These are phyloP conservation scores for Neosilurus hyrtlii DNA, from an alignment of 2,797 vertebrate species.

Conservation along the genomic window DNA sequence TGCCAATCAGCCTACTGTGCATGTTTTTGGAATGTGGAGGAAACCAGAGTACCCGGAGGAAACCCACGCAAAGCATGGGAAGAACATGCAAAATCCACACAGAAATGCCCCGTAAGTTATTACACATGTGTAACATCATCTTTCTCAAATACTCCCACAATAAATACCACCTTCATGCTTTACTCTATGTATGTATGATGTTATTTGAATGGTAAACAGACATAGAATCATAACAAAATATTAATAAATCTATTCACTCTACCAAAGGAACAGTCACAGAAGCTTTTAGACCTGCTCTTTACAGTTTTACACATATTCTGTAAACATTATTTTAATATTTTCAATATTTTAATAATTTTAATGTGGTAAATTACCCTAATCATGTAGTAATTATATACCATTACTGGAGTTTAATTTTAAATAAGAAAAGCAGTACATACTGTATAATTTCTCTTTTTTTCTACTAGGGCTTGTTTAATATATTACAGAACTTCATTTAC, in stretches of 20 bases:
- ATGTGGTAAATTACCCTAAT: conserved; percentile 17
- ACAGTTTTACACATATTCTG: background rate
- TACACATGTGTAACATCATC: no score
- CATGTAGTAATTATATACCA: conserved; percentile 23
- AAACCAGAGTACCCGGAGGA: no score
- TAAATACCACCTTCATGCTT: no score
- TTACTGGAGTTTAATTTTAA: conserved; percentile 15
- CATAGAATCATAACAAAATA: no score
- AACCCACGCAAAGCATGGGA: no score
- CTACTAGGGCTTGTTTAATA: conserved; percentile 32
- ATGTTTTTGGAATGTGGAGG: no score
- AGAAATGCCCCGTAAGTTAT: no score
- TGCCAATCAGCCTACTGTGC: no score
- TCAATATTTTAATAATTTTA: background rate
- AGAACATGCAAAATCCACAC: no score
- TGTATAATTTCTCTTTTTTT: conserved; percentile 26
- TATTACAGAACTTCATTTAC: conserved; percentile 44
- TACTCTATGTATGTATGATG: no score
- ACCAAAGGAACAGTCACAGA: background rate
- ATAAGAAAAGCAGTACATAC: background rate
- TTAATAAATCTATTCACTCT: conserved; percentile 1
- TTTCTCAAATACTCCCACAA: no score
- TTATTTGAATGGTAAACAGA: no score
- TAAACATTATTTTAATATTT: background rate
- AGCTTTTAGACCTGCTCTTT: conserved; percentile 6